These are phyloP conservation scores for Lepisosteus oculatus DNA, from an alignment of 2,113 vertebrate genomes.

Conservation along the genomic window DNA sequence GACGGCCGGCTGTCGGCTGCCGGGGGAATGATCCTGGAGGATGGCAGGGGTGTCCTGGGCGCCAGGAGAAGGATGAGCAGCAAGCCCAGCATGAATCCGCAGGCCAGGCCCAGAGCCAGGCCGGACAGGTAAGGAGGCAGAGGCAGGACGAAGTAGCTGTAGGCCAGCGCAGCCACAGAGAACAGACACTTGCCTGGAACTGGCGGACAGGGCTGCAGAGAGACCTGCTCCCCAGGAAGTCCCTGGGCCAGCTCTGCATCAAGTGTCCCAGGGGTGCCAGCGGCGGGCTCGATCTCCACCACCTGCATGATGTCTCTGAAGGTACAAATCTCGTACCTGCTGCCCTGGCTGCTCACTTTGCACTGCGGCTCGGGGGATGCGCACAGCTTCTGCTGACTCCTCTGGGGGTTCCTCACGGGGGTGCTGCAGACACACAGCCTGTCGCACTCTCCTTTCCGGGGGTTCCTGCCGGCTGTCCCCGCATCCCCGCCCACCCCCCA, in stretches of 20 bases:
- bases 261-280: neutral
- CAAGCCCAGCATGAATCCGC: slow-evolving; percentile 77
- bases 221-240: neutral
- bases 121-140: slow-evolving; percentile 76
- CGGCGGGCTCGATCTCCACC: slow-evolving; percentile 40
- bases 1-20: slow-evolving; percentile 20
- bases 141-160: slow-evolving; percentile 75
- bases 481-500: slow-evolving; percentile 15
- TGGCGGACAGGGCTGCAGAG: slow-evolving; percentile 22
- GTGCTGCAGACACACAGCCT: slow-evolving; percentile 46
- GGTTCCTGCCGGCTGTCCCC: slow-evolving; percentile 33
- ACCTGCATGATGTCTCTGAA: slow-evolving; percentile 65
- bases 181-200: slow-evolving; percentile 67
- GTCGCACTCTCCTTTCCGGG: slow-evolving; percentile 39
- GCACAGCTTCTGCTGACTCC: slow-evolving; percentile 31
- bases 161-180: slow-evolving; percentile 65
- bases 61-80: slow-evolving; percentile 66
- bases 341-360: slow-evolving; percentile 30
- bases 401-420: slow-evolving; percentile 34
- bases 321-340: slow-evolving; percentile 62
- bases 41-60: slow-evolving; percentile 20
- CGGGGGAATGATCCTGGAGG: slow-evolving; percentile 17
- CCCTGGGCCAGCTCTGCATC: neutral
- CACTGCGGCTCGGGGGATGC: slow-evolving; percentile 38
- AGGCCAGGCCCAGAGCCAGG: slow-evolving; percentile 69